phyloP scores from a whole-genome alignment of 2,113 vertebrate genomes.

The Etheostoma cragini region DNA sequence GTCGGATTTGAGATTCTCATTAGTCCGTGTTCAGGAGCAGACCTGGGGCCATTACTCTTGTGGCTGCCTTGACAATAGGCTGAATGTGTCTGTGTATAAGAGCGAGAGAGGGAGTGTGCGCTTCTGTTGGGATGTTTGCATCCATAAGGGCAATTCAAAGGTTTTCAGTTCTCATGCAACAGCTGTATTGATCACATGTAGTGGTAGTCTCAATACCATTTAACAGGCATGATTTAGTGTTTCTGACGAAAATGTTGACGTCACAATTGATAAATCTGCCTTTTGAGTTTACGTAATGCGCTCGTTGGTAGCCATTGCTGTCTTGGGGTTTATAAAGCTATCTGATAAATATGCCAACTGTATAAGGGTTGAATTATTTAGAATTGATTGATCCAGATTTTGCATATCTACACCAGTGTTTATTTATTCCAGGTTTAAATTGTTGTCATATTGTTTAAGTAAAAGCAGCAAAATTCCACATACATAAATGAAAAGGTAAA shows the following conservation, averaged over 20 bases:
- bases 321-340: not conserved
- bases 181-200: not conserved
- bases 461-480: not conserved
- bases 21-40: slow-evolving; percentile 82
- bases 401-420: not conserved
- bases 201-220: not conserved
- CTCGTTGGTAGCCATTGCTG: not conserved
- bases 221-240: not conserved
- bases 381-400: not conserved
- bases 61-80: slow-evolving; percentile 63
- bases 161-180: not conserved
- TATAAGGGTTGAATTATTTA: not conserved
- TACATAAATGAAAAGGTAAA: no score
- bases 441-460: not conserved
- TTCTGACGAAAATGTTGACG: not conserved
- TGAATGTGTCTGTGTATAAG: slow-evolving; percentile 43
- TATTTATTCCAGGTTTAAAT: not conserved
- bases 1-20: slow-evolving; percentile 85
- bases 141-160: slow-evolving; percentile 7
- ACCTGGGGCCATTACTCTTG: slow-evolving; percentile 79
- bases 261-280: not conserved
- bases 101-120: slow-evolving; percentile 1
- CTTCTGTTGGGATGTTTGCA: slow-evolving; percentile 19
- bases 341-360: no score
- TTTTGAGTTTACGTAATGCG: not conserved